These are phyloP conservation scores for Pituophis catenifer DNA, from an alignment of 2,113 vertebrate species.

Conservation along the genomic window DNA sequence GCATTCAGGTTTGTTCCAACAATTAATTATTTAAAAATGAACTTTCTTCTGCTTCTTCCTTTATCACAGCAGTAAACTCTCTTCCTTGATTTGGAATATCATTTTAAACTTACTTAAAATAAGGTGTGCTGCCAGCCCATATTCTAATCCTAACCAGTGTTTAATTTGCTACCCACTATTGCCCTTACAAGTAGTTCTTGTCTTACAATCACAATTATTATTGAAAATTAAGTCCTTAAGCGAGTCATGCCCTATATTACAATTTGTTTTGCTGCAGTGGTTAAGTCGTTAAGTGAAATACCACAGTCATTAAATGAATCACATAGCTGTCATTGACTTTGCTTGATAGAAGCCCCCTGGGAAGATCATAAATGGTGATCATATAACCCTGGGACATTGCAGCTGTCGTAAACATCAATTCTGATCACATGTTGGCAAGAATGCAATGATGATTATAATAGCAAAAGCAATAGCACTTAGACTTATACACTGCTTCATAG, in stretches of 20 bases:
- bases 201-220: background rate
- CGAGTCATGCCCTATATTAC: too few species aligned
- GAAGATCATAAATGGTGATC: background rate
- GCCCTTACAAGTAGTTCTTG: background rate
- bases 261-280: background rate
- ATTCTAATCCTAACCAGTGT: constrained; percentile 39
- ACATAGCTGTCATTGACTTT: background rate
- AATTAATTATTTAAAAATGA: background rate
- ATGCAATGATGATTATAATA: too few species aligned
- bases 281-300: too few species aligned
- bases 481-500: too few species aligned
- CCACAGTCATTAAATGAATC: background rate
- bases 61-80: background rate
- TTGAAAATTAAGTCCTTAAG: background rate
- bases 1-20: background rate
- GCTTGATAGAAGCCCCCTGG: background rate
- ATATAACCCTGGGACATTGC: background rate
- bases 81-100: background rate
- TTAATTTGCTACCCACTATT: constrained; percentile 48
- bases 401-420: background rate
- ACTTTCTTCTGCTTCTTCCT: background rate
- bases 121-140: constrained; percentile 38
- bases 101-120: constrained; percentile 47
- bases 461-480: too few species aligned
- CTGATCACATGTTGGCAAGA: too few species aligned